Evolutionary conservation across 2,888 invertebrate genomes (phyloP), one percentile per base, ranked within the genome.

Genomic region (Phanerotoma sp.): DNA sequence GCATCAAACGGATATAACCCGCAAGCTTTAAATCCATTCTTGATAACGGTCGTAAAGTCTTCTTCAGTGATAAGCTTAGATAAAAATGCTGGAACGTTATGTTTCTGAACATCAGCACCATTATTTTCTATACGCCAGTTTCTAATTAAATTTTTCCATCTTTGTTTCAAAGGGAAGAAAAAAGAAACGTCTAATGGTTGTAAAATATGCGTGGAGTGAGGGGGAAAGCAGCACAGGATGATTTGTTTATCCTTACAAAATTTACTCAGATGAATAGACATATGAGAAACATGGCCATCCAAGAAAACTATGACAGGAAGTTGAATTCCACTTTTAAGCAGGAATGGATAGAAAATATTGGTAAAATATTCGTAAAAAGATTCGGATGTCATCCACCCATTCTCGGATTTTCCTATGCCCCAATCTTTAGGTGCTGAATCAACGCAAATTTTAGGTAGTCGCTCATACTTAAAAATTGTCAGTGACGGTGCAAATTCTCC

Each of bases 321-420:
- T 55, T 46, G 42, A 57, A 62, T 58, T 18, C 60, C 41, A 20
- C 52, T 58, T 51, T 65, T 42, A 6, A 55, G 28, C 5, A 68
- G 51, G 32, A 47, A 68, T 37, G 66, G 63, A 38, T 61, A 18
- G 56, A 66, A 67, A 15, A 64, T 56, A 51, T 67, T 65, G 7
- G 60, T 51, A 35, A 67, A 57, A 58, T 66, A 67, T 52, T 68
- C 66, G 37, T 57, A 69, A 49, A 68, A 69, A 1, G 59, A 30
- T 60, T 66, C 62, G 16, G 56, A 49, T 21, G 62, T 66, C 66
- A 66, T 67, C 66, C 66, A 67, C 5, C 64, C 66, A 45, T 55
- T 63, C 4, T 63, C 63, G n/a, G 66, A 54, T 54, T 62, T 66
- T 7, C 66, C 65, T 11, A 69, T 57, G n/a, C 59, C 66, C 66